Percentiles rank a stretch among this genome's conserved stretches.
Conservation (phyloP, 2,888 invertebrate species). For the Noctua pronuba region DNA sequence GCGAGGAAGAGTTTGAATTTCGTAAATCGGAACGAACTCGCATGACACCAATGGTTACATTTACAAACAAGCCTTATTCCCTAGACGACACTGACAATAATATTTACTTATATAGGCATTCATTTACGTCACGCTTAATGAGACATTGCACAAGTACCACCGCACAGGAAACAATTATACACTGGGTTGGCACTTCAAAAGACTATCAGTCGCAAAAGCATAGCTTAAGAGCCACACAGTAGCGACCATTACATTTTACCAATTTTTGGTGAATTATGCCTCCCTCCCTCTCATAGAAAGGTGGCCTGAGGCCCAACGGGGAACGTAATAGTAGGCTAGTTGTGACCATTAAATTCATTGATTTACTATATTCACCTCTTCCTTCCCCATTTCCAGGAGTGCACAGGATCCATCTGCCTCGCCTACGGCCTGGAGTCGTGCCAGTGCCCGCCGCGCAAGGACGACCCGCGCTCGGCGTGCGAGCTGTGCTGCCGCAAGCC, state of each 20-base stretch:
- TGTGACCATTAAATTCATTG: not conserved
- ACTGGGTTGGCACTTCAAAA: not conserved
- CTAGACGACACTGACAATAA: too few species aligned
- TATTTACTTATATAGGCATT: too few species aligned
- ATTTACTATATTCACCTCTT: not conserved
- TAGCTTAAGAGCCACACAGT: not conserved
- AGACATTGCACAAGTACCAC: too few species aligned
- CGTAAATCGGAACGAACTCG: not conserved
- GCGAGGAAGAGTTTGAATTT: too few species aligned
- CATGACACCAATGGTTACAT: not conserved
- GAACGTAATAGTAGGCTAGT: not conserved
- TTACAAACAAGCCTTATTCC: too few species aligned
- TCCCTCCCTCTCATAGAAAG: not conserved
- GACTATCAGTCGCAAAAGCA: too few species aligned
- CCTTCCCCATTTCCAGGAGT: slow-evolving; percentile 91
- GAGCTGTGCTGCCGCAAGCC: slow-evolving; percentile 97
- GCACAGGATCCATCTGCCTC: slow-evolving; percentile 99
- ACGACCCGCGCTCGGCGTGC: slow-evolving; percentile 96
- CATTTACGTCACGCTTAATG: too few species aligned
- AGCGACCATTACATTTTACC: not conserved
- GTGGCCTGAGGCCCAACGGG: not conserved
- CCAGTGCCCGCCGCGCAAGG: slow-evolving; percentile 95
- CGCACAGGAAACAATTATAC: too few species aligned
- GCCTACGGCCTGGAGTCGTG: slow-evolving; percentile 99
- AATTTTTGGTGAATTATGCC: not conserved